phyloP scores from a whole-genome alignment of 2,113 vertebrate species.

The Loxodonta africana region DNA sequence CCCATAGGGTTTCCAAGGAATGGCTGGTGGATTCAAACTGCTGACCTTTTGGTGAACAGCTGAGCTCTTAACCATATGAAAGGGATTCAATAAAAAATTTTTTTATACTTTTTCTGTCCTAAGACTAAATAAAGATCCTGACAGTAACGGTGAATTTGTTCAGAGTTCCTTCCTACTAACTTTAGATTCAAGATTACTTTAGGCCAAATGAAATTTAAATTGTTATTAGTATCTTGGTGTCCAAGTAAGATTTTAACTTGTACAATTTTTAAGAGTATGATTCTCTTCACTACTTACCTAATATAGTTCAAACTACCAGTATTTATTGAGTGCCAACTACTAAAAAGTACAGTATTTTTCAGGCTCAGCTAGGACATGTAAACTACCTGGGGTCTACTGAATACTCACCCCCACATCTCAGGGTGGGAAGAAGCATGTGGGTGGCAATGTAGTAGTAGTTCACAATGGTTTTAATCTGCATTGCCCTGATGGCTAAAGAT shows the following conservation, averaged over 20 bases:
- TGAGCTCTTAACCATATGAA: not conserved
- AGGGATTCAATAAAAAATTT: not conserved
- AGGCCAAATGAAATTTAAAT: constrained; percentile 17
- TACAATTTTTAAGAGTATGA: not conserved
- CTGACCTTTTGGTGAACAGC: too few species aligned
- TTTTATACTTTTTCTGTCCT: not conserved
- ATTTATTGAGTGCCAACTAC: not conserved
- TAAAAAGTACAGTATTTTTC: not conserved
- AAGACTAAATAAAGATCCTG: constrained; percentile 11
- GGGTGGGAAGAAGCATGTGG: not conserved
- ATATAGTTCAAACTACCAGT: constrained; percentile 3
- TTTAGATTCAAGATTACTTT: constrained; percentile 14
- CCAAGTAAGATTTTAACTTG: constrained; percentile 39
- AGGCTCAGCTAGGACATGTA: not conserved
- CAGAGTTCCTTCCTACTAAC: constrained; percentile 23
- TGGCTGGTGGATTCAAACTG: too few species aligned
- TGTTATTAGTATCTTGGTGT: constrained; percentile 42
- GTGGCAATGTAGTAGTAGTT: not conserved
- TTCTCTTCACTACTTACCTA: constrained; percentile 45
- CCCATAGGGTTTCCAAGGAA: too few species aligned
- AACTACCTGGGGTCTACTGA: not conserved
- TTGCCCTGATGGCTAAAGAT: not conserved
- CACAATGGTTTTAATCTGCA: not conserved
- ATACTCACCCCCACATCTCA: not conserved
- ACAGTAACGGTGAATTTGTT: constrained; percentile 9